Conservation (phyloP, 1,140 invertebrate genomes). For the Pissodes strobi region DNA sequence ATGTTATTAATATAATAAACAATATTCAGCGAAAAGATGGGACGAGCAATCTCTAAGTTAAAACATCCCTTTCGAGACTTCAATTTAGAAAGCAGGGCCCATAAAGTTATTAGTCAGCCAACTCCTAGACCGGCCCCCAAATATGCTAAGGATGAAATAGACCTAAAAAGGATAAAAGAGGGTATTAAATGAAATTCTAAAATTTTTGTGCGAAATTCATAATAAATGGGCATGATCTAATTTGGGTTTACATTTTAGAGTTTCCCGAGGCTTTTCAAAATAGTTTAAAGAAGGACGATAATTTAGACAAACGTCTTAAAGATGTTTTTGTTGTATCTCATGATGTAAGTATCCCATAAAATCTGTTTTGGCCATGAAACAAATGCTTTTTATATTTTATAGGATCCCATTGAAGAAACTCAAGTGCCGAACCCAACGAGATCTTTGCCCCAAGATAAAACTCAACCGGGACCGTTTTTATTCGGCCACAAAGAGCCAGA, state of each 20-base stretch:
- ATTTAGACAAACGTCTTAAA: conserved; percentile 65
- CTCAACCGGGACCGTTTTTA: conserved; percentile 55
- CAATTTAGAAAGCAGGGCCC: conserved; percentile 73
- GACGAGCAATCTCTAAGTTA: conserved; percentile 59
- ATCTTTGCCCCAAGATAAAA: conserved; percentile 58
- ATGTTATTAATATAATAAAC: no score
- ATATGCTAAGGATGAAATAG: conserved; percentile 61
- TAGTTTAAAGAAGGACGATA: conserved; percentile 62
- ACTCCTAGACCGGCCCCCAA: conserved; percentile 70
- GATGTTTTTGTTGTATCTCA: conserved; percentile 71
- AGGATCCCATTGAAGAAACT: conserved; percentile 22
- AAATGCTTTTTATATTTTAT: conserved; percentile 4
- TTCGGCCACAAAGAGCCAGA: conserved; percentile 64
- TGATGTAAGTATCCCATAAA: conserved; percentile 53
- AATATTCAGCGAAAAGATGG: no score
- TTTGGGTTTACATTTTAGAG: conserved; percentile 56
- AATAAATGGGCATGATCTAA: no score
- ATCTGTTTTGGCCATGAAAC: conserved; percentile 15
- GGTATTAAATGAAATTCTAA: no score
- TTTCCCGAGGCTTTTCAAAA: conserved; percentile 64
- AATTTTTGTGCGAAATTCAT: no score
- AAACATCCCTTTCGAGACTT: conserved; percentile 61
- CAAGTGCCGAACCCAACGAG: conserved; percentile 44
- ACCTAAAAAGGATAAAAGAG: conserved; percentile 65
- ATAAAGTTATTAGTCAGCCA: conserved; percentile 66